Base-by-base conservation (phyloP, 2,113 vertebrate genomes). In the Forbesichthys papilliferus region DNA sequence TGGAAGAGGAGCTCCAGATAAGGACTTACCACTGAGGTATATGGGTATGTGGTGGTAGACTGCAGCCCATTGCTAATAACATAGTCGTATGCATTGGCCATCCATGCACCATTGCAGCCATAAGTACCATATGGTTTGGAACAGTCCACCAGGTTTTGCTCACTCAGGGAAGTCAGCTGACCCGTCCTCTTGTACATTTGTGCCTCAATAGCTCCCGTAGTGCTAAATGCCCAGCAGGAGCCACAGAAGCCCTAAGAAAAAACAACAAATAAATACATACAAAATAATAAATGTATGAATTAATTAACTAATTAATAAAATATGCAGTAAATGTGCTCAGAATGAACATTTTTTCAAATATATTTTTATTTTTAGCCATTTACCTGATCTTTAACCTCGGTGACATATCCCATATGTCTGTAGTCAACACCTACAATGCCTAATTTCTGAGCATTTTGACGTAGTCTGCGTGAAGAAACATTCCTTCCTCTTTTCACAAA, bases 181-280 rank as follows among this genome's bases (percentile, higher is more conserved):
- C 93, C 92, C 0, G 91, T 93, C 63, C 34, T 87, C 79, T 92
- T 93, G 70, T 78, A 93, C 12, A 92, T 58, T 64, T 93, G 93
- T 33, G 89, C 92, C 73, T 94, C 93, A 0, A 94, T 90, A 5
- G 92, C 92, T 47, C 93, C 93, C 0, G 92, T 94, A 42, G 93
- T 93, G 86, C 93, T 94, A 77, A 94, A 93, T 14, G 93, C 92
- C 93, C 93, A 94, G 79, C 93, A 94, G 0, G 92, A 94, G 46
- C 93, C 92, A 79, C 93, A 94, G 79, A 85, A 92, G 27, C 92
- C 91, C 93, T 93, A 69, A 8, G 53, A 63, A 36, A 9, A 79
- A 10, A 71, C 27, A 27, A 27, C 27, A 27, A 3, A 1, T 66
- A 62, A 68, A 10, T 47, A 76, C 69, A 42, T 33, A 42, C 9